Evolutionary conservation across 2,113 vertebrate genomes (phyloP), one percentile per base, ranked within the genome.

Genomic region (Pterocles orientalis): DNA sequence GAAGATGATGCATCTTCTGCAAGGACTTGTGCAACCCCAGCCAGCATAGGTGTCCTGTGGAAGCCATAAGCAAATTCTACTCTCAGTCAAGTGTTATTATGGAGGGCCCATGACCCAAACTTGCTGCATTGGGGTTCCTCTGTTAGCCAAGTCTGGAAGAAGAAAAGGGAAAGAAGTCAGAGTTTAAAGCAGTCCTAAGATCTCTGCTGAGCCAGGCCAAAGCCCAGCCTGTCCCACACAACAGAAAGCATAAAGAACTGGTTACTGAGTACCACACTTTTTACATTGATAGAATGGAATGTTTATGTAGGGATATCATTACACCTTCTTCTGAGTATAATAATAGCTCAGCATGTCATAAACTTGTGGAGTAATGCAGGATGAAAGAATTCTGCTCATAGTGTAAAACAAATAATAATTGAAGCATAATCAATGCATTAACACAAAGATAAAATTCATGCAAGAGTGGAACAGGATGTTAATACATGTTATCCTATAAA

Each of bases 11-110:
- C 1, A 3, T 65, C 31, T 82, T 23, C 33, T 64, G 26, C 26
- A 82, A 89, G 14, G 56, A 61, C 7, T 23, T 39, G 21, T 65
- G 20, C 51, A 94, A 2, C 7, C 41, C 34, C n/a, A 58, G 8
- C 26, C 14, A 77, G 36, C 1, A 1, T 7, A 48, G 39, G 8
- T 86, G 57, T 91, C 36, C 36, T 31, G 7, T 48, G 56, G 71
- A 88, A 88, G n/a, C 23, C 51, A 1, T 47, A 53, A 80, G 8
- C 13, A 13, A 14, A 17, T 85, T 69, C 47, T 89, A 19, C 56
- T 92, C 23, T 53, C 0, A 0, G 62, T 68, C 51, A 34, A 2
- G 18, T 20, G 9, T 43, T 85, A 13, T 31, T 61, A 9, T 1
- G 2, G 16, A 50, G 45, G 19, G 15, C 7, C 12, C 7, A 0